These are phyloP conservation scores for Zophobas atratus DNA, from an alignment of 1,140 invertebrate genomes.

Conservation along the genomic window DNA sequence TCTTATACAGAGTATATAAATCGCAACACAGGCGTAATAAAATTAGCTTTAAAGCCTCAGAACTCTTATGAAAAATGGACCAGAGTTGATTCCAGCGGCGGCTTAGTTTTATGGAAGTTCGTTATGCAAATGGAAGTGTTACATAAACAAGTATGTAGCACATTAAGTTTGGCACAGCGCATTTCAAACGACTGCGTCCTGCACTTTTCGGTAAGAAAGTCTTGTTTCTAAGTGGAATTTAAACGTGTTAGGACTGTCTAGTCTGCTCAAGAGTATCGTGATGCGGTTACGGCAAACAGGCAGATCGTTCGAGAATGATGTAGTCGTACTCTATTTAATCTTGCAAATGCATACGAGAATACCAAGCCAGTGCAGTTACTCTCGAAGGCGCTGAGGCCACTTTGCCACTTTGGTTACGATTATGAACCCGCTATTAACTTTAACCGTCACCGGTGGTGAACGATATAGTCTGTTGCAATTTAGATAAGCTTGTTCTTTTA, in stretches of 20 bases:
- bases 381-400: too few relatives aligned
- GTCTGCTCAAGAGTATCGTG: conserved; percentile 2
- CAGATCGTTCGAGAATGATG: conserved; percentile 25
- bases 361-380: too few relatives aligned
- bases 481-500: too few relatives aligned
- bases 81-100: background rate
- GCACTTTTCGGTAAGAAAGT: conserved; percentile 28
- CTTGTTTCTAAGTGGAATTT: conserved; percentile 29
- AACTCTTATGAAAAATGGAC: background rate
- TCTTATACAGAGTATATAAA: too few relatives aligned
- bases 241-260: conserved; percentile 36
- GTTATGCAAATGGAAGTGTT: conserved; percentile 29
- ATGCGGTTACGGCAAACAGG: conserved; percentile 32
- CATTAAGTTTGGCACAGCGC: conserved; percentile 29
- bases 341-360: conserved; percentile 12
- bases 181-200: conserved; percentile 18
- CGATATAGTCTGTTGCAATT: too few relatives aligned
- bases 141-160: conserved; percentile 29
- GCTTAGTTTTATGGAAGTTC: conserved; percentile 24
- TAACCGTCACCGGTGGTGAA: too few relatives aligned
- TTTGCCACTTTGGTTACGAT: background rate
- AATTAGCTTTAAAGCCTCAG: too few relatives aligned
- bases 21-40: too few relatives aligned
- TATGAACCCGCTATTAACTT: background rate
- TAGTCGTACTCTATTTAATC: conserved; percentile 29